These are phyloP conservation scores for Fregata magnificens DNA, from an alignment of 2,113 vertebrate species.

Conservation along the genomic window DNA sequence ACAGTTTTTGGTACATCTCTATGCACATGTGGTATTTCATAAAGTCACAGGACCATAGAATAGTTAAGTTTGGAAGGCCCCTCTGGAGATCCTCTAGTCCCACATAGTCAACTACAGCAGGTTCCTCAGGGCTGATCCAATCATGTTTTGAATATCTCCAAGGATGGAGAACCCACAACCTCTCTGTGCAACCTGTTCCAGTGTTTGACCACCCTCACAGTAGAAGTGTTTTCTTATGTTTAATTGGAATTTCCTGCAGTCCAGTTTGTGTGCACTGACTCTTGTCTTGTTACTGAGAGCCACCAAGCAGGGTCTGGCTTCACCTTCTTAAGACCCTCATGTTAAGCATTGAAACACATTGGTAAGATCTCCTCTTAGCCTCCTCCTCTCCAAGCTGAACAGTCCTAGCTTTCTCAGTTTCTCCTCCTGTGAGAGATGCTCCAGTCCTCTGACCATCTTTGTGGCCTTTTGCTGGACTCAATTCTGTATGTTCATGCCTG, in stretches of 20 bases:
- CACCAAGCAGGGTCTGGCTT: background rate
- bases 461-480: background rate
- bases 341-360: background rate
- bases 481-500: background rate
- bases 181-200: background rate
- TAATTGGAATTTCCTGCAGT: background rate
- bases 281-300: background rate
- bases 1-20: background rate
- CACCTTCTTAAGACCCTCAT: background rate
- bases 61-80: background rate
- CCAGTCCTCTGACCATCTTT: background rate
- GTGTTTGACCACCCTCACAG: background rate
- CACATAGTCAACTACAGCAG: background rate
- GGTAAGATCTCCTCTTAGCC: background rate
- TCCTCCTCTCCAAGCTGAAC: background rate
- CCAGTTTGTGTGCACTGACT: background rate
- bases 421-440: background rate
- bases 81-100: background rate
- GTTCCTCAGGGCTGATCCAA: background rate
- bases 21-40: background rate
- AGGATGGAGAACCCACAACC: background rate
- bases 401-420: background rate
- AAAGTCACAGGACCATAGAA: background rate
- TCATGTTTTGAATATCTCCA: background rate
- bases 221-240: background rate